These are phyloP conservation scores for Harpegnathos saltator DNA, from an alignment of 1,140 invertebrate species.

Conservation along the genomic window DNA sequence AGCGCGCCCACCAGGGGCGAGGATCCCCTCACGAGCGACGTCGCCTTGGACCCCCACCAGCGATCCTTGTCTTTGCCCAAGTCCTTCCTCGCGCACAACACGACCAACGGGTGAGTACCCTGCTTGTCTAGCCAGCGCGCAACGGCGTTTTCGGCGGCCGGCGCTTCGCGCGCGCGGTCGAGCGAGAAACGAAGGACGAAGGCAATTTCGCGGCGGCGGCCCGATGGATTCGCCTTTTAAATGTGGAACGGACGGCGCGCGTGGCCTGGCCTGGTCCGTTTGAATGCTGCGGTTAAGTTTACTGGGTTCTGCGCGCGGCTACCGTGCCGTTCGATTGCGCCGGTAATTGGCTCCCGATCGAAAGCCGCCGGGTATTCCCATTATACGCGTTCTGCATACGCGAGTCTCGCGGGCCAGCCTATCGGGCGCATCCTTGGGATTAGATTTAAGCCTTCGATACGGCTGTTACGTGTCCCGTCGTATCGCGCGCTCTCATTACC, in stretches of 20 bases:
- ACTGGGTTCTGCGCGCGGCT: conserved; percentile 26
- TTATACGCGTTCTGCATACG: conserved; percentile 15
- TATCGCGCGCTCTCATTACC: conserved; percentile 26
- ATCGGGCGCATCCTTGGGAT: conserved; percentile 29
- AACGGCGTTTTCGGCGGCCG: too few relatives aligned
- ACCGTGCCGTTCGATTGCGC: conserved; percentile 35
- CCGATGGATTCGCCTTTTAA: conserved; percentile 46
- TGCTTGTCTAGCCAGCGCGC: neutral
- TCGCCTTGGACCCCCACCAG: conserved; percentile 85
- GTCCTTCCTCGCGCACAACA: conserved; percentile 87
- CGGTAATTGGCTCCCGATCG: conserved; percentile 53
- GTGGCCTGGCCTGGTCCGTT: conserved; percentile 22
- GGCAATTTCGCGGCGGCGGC: conserved; percentile 28
- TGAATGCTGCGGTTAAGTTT: conserved; percentile 47
- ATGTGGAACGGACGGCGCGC: neutral
- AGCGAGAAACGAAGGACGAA: conserved; percentile 6
- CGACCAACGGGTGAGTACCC: conserved; percentile 78
- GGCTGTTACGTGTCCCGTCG: conserved; percentile 12
- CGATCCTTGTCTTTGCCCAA: conserved; percentile 89
- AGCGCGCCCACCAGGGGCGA: conserved; percentile 86
- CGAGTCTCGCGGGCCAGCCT: conserved; percentile 6
- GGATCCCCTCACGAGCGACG: conserved; percentile 76
- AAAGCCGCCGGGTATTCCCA: conserved; percentile 16
- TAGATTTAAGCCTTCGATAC: conserved; percentile 38
- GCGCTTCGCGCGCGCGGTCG: too few relatives aligned